These are phyloP conservation scores for Sturmia bella DNA, from an alignment of 2,888 invertebrate genomes.

Conservation along the genomic window DNA sequence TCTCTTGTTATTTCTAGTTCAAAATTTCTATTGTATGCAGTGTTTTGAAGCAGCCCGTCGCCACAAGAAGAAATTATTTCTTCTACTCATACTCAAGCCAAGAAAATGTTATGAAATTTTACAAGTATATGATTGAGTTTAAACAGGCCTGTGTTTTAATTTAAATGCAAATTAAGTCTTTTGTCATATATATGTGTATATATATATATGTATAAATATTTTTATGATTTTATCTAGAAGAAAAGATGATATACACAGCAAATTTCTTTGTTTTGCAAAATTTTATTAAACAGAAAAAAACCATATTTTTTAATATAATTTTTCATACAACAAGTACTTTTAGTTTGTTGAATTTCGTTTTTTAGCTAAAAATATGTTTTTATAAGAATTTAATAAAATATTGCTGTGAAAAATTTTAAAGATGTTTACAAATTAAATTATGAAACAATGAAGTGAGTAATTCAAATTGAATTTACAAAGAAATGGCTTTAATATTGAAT, in stretches of 20 bases:
- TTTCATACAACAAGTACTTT: constrained; percentile 44
- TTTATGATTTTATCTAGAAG: constrained; percentile 57
- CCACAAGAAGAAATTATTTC: constrained; percentile 1
- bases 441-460: constrained; percentile 47
- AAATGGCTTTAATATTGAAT: too few relatives aligned
- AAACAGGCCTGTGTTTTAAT: constrained; percentile 76
- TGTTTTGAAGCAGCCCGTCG: constrained; percentile 4
- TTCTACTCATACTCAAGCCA: constrained; percentile 12
- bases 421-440: constrained; percentile 46
- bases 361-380: constrained; percentile 2
- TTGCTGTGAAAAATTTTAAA: constrained; percentile 16
- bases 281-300: constrained; percentile 24
- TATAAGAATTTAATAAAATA: constrained; percentile 16
- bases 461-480: constrained; percentile 26
- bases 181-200: constrained; percentile 78
- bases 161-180: constrained; percentile 81
- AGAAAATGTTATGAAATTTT: constrained; percentile 46
- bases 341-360: constrained; percentile 45
- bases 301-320: constrained; percentile 43
- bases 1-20: constrained; percentile 48
- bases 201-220: too few relatives aligned
- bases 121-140: constrained; percentile 69
- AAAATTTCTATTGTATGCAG: constrained; percentile 29
- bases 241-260: background rate
- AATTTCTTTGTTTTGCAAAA: constrained; percentile 36